Evolutionary conservation across 2,888 invertebrate species (phyloP), one percentile per base, ranked within the genome.

Genomic region (Drosophila atripex): DNA sequence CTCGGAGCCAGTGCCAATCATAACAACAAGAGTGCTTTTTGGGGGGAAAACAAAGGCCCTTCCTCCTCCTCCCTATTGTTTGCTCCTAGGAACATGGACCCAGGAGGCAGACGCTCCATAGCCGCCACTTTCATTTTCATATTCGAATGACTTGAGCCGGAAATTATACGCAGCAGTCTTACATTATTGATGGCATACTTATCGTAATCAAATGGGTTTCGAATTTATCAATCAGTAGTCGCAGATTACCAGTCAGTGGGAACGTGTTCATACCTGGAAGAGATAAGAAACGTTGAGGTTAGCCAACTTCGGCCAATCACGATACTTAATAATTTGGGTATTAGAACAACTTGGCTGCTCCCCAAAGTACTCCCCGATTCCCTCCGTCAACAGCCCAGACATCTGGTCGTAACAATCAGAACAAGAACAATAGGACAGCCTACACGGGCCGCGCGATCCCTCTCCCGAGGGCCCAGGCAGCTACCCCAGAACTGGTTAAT

Each of bases 371-470:
- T 66, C n/a, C n/a, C 28, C 28, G 35, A 11, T 73, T 56, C 63
- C 54, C 54, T 50, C 32, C 47, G 16, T 39, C 53, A 61, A 46
- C 43, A 35, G 39, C 39, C 73, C 79, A 85, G 82, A 85, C 82
- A 82, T 82, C 85, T 66, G 74, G 53, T 71, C 68, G 53, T 52
- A 51, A 79, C 79, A 82, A 82, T 82, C 82, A 85, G 72, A 75
- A 74, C 58, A 75, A 50, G 64, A 80, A 84, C 82, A 82, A 84
- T 77, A 49, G 55, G 43, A 52, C 39, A 14, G 47, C 12, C 43
- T 28, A 23, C 51, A 66, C 68, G 55, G 16, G 18, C 28, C 41
- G n/a, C n/a, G n/a, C n/a, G 23, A n/a, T 14, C n/a, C 14, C 16
- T 8, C 0, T 14, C 28, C 41, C 39, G 16, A 14, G 21, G 7